Conservation (phyloP, 2,113 vertebrate genomes). For the Bucco capensis region DNA sequence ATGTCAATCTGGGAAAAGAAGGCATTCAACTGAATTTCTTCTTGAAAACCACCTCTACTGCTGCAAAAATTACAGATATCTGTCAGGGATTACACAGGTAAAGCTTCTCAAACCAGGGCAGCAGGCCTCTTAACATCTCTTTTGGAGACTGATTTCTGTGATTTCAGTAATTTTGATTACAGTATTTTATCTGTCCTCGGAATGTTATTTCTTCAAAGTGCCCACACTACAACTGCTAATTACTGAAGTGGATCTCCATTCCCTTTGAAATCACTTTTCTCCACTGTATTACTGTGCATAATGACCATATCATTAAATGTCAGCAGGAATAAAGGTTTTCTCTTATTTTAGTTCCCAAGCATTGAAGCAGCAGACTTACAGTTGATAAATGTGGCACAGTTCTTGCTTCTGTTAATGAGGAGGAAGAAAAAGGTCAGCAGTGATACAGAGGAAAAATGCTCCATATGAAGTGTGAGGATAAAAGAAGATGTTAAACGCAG, state of each 20-base stretch:
- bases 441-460: neutral
- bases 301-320: neutral
- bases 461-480: neutral
- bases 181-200: neutral
- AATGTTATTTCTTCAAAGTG: neutral
- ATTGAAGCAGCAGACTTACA: neutral
- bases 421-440: constrained; percentile 28
- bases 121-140: neutral
- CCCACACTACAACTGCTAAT: neutral
- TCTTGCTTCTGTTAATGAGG: constrained; percentile 29
- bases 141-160: neutral
- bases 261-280: neutral
- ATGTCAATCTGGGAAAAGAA: neutral
- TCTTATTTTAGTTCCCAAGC: neutral
- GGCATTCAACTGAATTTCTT: neutral
- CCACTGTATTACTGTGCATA: neutral
- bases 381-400: neutral
- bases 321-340: constrained; percentile 6
- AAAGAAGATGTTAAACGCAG: constrained; percentile 18
- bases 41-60: neutral
- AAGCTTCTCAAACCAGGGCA: neutral
- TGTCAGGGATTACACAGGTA: neutral
- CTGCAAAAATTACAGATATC: neutral
- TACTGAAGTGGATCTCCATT: neutral
- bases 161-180: neutral